Evolutionary conservation across 2,888 invertebrate genomes (phyloP), one percentile per base, ranked within the genome.

Genomic region (Chloroclystis v-ata): DNA sequence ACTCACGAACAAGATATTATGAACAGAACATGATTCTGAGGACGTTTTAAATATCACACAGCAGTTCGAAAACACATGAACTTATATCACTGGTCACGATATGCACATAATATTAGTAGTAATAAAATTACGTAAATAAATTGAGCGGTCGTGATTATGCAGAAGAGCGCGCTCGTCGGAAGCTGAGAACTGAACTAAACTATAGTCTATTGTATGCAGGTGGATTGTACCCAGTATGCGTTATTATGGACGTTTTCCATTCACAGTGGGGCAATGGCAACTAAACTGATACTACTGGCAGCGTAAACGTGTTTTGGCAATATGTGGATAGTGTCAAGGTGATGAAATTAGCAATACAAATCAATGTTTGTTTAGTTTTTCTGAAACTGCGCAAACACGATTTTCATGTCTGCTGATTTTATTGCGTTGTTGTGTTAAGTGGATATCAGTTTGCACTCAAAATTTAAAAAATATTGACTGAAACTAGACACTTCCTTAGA

Each of bases 171-270:
- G 75, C 75, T 74, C 82, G 83, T 77, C 78, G 77, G 82, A 83
- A 79, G 80, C 85, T 83, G 84, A 67, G 81, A 78, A 75, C 76
- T 70, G 72, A 80, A 82, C 76, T 77, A 78, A 75, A 79, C 84
- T 78, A 75, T 72, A 76, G 77, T 68, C 89, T 79, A 82, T 90
- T 90, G 78, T 90, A 89, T 74, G 89, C 83, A 78, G 86, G 86
- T 80, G 80, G 72, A 84, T 82, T 82, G 81, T 84, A 70, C 72
- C 77, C 77, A 73, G 75, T 77, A 78, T 75, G 78, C 72, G 71
- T 75, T 78, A 80, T 82, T 79, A 83, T 82, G 78, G 75, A 70
- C 78, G 78, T 81, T 82, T 82, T 78, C 81, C 78, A 82, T 80
- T 83, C 81, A 77, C 82, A 77, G 80, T 78, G 78, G 75, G 71